Evolutionary conservation across 2,113 vertebrate species (phyloP).

Genomic region (Cyprinodon brontotheroides): DNA sequence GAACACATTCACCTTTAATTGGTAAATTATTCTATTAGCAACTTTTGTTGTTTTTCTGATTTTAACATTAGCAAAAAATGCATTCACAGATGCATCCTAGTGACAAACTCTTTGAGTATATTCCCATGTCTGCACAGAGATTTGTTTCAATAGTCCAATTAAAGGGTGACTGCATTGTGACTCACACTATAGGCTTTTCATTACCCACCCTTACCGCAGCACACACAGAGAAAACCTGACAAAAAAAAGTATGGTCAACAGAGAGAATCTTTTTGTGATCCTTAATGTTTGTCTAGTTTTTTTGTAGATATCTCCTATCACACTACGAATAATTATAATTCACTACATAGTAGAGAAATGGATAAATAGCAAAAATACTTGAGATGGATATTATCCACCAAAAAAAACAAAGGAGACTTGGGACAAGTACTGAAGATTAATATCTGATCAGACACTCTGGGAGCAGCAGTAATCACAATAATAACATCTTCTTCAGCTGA

Average conservation of each 20-base stretch:
- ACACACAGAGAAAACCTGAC: constrained; percentile 3
- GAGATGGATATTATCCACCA: background rate
- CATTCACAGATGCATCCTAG: constrained; percentile 23
- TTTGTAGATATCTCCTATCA: background rate
- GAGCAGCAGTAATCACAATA: background rate
- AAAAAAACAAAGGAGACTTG: background rate
- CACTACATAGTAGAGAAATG: background rate
- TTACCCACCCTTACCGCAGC: constrained; percentile 8
- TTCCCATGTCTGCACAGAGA: constrained; percentile 50
- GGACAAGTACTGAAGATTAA: background rate
- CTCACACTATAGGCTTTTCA: constrained; percentile 44
- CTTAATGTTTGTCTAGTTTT: constrained; percentile 3
- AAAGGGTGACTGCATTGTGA: constrained; percentile 48
- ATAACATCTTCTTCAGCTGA: background rate
- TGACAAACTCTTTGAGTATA: constrained; percentile 60
- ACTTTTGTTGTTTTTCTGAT: constrained; percentile 25
- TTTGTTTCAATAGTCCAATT: constrained; percentile 36
- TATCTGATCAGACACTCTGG: background rate
- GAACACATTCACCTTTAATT: constrained; percentile 7
- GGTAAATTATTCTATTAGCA: background rate
- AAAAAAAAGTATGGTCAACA: constrained; percentile 31
- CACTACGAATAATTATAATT: background rate
- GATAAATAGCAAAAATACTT: background rate
- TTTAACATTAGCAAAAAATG: constrained; percentile 24
- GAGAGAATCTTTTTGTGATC: constrained; percentile 20